These are phyloP conservation scores for Oegoconia quadripuncta DNA, from an alignment of 2,888 invertebrate species.

Conservation along the genomic window DNA sequence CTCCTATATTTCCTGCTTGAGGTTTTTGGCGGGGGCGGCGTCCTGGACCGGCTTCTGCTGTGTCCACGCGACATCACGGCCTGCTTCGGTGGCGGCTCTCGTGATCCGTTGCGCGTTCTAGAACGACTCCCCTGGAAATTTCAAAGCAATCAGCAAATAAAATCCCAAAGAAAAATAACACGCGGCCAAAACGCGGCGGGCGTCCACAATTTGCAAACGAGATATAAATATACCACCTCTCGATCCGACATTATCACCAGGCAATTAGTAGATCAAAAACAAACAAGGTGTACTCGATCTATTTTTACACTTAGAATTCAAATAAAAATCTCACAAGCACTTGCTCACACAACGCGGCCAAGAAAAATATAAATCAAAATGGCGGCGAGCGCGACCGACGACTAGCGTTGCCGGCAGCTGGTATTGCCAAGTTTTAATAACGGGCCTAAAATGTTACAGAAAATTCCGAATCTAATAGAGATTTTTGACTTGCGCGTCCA, in stretches of 20 bases:
- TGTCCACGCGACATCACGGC: conserved; percentile 66
- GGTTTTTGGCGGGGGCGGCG: conserved; percentile 74
- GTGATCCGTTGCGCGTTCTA: conserved; percentile 71
- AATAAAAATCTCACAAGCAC: conserved; percentile 47
- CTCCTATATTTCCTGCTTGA: conserved; percentile 69
- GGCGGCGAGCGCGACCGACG: conserved; percentile 27
- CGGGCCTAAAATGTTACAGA: too few species aligned
- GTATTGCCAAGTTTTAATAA: too few species aligned
- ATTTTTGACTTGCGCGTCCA: too few species aligned
- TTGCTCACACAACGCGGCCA: conserved; percentile 25
- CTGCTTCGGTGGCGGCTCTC: conserved; percentile 64
- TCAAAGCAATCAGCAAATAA: conserved; percentile 37
- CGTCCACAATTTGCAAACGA: conserved; percentile 30
- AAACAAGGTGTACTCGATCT: conserved; percentile 51
- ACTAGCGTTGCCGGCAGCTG: not conserved
- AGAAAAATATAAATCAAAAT: conserved; percentile 59
- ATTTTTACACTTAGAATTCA: conserved; percentile 42
- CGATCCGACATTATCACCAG: conserved; percentile 66
- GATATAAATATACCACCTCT: conserved; percentile 67
- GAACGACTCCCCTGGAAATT: conserved; percentile 74
- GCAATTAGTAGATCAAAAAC: conserved; percentile 38
- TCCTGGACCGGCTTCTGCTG: conserved; percentile 73
- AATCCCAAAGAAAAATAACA: conserved; percentile 46
- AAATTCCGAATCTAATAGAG: too few species aligned
- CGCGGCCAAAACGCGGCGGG: conserved; percentile 46